These are phyloP conservation scores for Netelia melanura DNA, from an alignment of 2,888 invertebrate species.

Conservation along the genomic window DNA sequence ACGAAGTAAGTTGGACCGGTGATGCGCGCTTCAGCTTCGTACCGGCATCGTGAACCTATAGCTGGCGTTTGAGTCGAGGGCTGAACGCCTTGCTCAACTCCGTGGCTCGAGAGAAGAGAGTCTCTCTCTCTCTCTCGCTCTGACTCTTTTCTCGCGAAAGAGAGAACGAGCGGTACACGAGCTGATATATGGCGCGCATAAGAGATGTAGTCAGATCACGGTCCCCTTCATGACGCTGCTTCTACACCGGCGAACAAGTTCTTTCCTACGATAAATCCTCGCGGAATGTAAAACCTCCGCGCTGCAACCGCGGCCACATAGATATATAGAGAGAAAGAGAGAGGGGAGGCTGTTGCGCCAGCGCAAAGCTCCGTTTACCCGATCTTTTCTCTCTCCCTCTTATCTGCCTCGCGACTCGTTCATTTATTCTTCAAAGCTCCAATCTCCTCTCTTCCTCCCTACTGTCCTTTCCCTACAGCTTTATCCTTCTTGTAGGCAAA, in stretches of 20 bases:
- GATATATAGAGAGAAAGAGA: conserved; percentile 25
- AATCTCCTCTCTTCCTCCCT: conserved; percentile 3
- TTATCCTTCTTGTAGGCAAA: conserved; percentile 21
- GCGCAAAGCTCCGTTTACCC: conserved; percentile 63
- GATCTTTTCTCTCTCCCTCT: conserved; percentile 40
- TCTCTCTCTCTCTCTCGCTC: neutral
- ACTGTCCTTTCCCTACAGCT: conserved; percentile 4
- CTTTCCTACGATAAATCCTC: conserved; percentile 82
- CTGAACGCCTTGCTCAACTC: conserved; percentile 19
- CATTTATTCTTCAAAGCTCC: conserved; percentile 40
- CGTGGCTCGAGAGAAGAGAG: conserved; percentile 32
- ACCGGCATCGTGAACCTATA: neutral
- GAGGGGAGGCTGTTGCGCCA: conserved; percentile 15
- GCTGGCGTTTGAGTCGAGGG: conserved; percentile 24
- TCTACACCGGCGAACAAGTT: conserved; percentile 81
- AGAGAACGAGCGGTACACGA: conserved; percentile 65
- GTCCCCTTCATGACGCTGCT: conserved; percentile 81
- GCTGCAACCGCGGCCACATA: conserved; percentile 58
- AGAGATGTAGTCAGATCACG: conserved; percentile 82
- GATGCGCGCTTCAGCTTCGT: conserved; percentile 29
- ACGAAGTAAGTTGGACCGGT: conserved; percentile 7
- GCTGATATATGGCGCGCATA: conserved; percentile 81
- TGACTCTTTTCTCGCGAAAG: conserved; percentile 21
- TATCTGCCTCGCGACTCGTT: conserved; percentile 18
- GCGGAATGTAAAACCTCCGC: conserved; percentile 80